These are phyloP conservation scores for Circaetus cinerascens DNA, from an alignment of 2,113 vertebrate species.

Conservation along the genomic window DNA sequence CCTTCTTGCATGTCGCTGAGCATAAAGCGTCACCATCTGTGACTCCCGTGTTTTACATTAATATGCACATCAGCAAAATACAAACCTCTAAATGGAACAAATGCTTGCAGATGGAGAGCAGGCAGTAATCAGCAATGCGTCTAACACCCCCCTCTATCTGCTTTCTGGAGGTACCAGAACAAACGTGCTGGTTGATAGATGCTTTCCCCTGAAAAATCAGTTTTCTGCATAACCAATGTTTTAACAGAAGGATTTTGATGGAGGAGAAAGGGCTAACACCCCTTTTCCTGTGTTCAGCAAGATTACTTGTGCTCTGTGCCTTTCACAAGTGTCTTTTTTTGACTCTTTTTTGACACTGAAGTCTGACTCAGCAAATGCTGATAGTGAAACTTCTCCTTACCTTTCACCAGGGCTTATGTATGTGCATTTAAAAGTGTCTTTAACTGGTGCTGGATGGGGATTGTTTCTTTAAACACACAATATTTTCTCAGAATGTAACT, in stretches of 20 bases:
- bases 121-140: too few relatives aligned
- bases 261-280: background rate
- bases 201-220: background rate
- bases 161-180: background rate
- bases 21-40: fast-evolving
- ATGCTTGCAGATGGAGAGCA: background rate
- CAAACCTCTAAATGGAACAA: background rate
- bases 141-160: background rate
- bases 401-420: fast-evolving
- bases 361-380: background rate
- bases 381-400: too few relatives aligned
- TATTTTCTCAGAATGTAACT: too few relatives aligned
- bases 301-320: background rate
- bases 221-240: background rate
- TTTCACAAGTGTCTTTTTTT: too few relatives aligned
- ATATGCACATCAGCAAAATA: background rate
- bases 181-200: background rate
- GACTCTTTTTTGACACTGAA: background rate
- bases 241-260: background rate
- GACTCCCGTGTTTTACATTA: background rate
- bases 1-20: fast-evolving
- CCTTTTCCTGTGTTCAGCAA: background rate
- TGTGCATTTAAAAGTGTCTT: background rate
- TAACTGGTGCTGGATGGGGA: background rate
- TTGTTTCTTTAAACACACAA: background rate